A percentile compares a stretch with the other conserved stretches of the same genome.
Conservation (phyloP, 1,140 invertebrate genomes). For the Calosoma granatense region DNA sequence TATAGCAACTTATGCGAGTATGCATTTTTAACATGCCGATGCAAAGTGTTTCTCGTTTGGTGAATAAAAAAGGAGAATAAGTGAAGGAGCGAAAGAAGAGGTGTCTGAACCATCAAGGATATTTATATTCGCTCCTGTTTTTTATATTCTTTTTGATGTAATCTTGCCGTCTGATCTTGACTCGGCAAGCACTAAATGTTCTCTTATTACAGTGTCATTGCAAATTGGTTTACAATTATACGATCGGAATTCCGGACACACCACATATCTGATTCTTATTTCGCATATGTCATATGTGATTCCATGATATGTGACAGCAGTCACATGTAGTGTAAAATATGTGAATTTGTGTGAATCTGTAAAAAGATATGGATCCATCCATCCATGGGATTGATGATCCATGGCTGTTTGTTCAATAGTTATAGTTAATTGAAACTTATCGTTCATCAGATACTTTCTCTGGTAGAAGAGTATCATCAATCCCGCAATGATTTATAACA, state of each 20-base stretch:
- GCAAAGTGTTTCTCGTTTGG: constrained; percentile 22
- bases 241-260: too few species aligned
- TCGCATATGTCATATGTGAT: too few species aligned
- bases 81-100: not conserved
- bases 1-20: constrained; percentile 18
- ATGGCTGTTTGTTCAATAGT: not conserved
- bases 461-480: not conserved
- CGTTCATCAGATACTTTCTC: not conserved
- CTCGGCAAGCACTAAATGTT: not conserved
- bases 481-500: not conserved
- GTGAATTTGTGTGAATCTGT: too few species aligned
- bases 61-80: constrained; percentile 16
- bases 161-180: not conserved
- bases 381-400: too few species aligned
- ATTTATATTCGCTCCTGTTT: not conserved
- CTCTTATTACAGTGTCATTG: not conserved
- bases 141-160: not conserved
- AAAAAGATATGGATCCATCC: too few species aligned
- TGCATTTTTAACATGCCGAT: constrained; percentile 25
- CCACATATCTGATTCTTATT: too few species aligned
- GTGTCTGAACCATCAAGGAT: constrained; percentile 7
- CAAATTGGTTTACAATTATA: not conserved
- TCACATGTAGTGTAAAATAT: too few species aligned
- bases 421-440: not conserved
- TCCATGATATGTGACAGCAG: too few species aligned